phyloP scores from a whole-genome alignment of 2,113 vertebrate species.

The Clinocottus analis region DNA sequence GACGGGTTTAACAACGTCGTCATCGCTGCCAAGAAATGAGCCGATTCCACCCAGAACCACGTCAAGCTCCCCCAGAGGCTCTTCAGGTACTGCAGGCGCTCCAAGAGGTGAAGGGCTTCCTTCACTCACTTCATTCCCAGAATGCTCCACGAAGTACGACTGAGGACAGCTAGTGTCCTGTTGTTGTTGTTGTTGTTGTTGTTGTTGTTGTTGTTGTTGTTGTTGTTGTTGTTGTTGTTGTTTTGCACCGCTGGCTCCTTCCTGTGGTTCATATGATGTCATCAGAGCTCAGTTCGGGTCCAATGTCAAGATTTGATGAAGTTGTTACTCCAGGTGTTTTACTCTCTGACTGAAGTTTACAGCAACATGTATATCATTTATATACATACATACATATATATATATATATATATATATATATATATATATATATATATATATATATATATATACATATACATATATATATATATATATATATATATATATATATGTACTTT shows the following conservation, averaged over 20 bases:
- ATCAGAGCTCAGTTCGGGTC: constrained; percentile 3
- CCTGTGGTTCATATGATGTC: neutral
- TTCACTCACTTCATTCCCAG: constrained; percentile 2
- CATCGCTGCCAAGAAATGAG: constrained; percentile 66
- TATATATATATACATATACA: too few species aligned
- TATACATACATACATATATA: too few species aligned
- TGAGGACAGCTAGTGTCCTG: constrained; percentile 9
- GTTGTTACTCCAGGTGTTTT: constrained; percentile 1
- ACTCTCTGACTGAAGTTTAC: neutral
- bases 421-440: too few species aligned
- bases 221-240: constrained; percentile 31
- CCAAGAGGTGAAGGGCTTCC: too few species aligned
- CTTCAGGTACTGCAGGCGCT: too few species aligned
- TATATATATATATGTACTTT: too few species aligned
- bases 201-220: constrained; percentile 37
- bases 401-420: too few species aligned
- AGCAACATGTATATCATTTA: neutral
- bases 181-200: constrained; percentile 28
- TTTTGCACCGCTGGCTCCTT: constrained; percentile 13
- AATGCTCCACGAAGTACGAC: neutral
- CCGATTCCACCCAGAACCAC: neutral
- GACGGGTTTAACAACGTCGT: constrained; percentile 53
- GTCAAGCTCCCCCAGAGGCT: too few species aligned
- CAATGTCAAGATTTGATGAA: constrained; percentile 17
- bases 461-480: too few species aligned